A percentile compares a stretch with the other conserved stretches of the same genome.
These are phyloP conservation scores for Lacanobia wlatinum DNA, from an alignment of 2,888 invertebrate genomes.

Conservation along the genomic window DNA sequence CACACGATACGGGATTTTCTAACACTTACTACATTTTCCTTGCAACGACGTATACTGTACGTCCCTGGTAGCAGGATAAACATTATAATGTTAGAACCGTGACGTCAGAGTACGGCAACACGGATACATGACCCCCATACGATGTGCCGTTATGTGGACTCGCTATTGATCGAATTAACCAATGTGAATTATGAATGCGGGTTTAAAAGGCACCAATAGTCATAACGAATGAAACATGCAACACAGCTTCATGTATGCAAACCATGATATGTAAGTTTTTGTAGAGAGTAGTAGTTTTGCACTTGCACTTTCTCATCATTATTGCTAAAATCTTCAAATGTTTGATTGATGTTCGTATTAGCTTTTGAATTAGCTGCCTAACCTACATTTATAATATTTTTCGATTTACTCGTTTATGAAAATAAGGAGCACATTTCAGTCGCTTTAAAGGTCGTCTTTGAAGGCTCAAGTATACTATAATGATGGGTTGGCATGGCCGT, in stretches of 20 bases:
- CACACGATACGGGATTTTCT: not conserved
- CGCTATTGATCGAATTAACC: slow-evolving; percentile 54
- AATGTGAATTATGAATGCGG: slow-evolving; percentile 34
- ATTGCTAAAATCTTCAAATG: not conserved
- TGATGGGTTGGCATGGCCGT: slow-evolving; percentile 11
- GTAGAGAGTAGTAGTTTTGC: not conserved
- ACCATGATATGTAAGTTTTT: not conserved
- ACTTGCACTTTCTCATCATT: not conserved
- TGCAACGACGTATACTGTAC: not conserved
- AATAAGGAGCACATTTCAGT: slow-evolving; percentile 7
- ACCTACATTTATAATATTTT: not conserved
- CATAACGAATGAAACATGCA: not conserved
- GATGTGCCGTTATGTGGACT: slow-evolving; percentile 51
- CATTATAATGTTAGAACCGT: slow-evolving; percentile 19
- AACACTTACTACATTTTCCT: not conserved
- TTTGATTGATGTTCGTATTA: not conserved
- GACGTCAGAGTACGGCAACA: slow-evolving; percentile 39
- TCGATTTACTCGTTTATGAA: not conserved
- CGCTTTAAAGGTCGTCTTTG: slow-evolving; percentile 4
- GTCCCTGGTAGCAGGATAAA: slow-evolving; percentile 4
- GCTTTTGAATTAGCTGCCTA: not conserved
- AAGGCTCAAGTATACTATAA: slow-evolving; percentile 21
- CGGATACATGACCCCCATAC: slow-evolving; percentile 53
- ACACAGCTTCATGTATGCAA: not conserved
- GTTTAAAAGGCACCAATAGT: slow-evolving; percentile 2